These are phyloP conservation scores for Sarcophaga carnaria DNA, from an alignment of 2,888 invertebrate species.

Conservation along the genomic window DNA sequence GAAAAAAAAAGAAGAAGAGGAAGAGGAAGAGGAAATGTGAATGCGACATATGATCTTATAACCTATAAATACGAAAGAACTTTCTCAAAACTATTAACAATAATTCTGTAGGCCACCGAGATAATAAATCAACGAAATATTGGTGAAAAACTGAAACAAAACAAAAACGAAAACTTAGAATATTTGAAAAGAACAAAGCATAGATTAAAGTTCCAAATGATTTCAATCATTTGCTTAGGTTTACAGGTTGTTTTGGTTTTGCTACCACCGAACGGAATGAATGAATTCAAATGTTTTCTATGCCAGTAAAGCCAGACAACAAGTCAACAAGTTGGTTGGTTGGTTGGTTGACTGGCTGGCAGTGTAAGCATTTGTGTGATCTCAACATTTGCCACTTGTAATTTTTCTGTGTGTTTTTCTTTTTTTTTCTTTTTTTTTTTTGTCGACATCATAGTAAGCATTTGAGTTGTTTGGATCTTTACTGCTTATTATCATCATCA, in stretches of 20 bases:
- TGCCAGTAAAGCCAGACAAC: not conserved
- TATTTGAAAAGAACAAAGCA: constrained; percentile 2
- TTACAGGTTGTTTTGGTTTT: constrained; percentile 48
- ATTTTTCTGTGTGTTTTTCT: not conserved
- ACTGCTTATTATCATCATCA: constrained; percentile 3
- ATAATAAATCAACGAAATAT: constrained; percentile 44
- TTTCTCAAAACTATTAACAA: constrained; percentile 25
- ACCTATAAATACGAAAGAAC: not conserved
- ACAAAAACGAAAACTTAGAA: constrained; percentile 23
- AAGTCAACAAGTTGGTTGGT: not conserved
- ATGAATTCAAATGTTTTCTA: too few relatives aligned
- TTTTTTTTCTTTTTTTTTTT: not conserved
- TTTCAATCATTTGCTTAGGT: constrained; percentile 22
- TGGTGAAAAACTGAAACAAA: not conserved
- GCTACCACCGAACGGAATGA: not conserved
- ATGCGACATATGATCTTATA: not conserved
- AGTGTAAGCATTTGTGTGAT: constrained; percentile 49
- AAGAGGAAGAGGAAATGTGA: not conserved
- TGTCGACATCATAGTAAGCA: constrained; percentile 47
- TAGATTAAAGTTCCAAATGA: constrained; percentile 16
- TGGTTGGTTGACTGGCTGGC: constrained; percentile 24
- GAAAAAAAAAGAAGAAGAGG: too few relatives aligned
- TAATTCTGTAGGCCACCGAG: not conserved
- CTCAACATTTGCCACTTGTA: constrained; percentile 61
- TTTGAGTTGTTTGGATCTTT: constrained; percentile 57